These are phyloP conservation scores for Acanthosepion lycidas DNA, from an alignment of 2,888 invertebrate species.

Conservation along the genomic window DNA sequence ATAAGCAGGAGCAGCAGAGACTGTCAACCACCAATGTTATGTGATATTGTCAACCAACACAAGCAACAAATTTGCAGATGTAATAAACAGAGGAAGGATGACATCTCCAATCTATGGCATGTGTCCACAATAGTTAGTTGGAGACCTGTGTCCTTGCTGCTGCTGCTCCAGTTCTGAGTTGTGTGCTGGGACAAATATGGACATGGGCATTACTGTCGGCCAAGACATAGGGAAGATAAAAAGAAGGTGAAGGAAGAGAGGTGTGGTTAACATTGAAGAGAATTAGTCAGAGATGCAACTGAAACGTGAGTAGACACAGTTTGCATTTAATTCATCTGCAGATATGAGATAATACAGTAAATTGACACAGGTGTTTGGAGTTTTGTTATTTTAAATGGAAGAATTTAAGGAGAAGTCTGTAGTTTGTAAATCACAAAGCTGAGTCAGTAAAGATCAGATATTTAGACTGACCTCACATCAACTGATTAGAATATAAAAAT, in stretches of 20 bases:
- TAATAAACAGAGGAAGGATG: constrained; percentile 11
- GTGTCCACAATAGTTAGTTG: constrained; percentile 1
- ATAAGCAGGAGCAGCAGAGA: background rate
- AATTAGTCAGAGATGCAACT: background rate
- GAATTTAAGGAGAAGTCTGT: background rate
- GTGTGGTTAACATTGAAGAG: background rate
- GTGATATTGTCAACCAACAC: background rate
- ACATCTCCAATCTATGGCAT: constrained; percentile 7
- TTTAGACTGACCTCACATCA: background rate
- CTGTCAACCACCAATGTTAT: background rate
- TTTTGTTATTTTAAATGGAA: background rate
- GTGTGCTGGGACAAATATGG: background rate
- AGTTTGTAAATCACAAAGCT: background rate
- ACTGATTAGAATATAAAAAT: too few relatives aligned
- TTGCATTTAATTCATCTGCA: background rate
- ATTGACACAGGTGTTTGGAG: background rate
- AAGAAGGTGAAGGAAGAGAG: background rate
- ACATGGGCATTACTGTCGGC: background rate
- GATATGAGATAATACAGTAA: background rate
- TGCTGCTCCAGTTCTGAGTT: background rate
- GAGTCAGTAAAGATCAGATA: background rate
- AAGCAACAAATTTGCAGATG: background rate
- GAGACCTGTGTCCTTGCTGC: background rate
- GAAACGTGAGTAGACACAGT: background rate
- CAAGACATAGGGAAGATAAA: background rate